Conservation (phyloP, 2,888 invertebrate species). For the Falcaria lacertinaria region DNA sequence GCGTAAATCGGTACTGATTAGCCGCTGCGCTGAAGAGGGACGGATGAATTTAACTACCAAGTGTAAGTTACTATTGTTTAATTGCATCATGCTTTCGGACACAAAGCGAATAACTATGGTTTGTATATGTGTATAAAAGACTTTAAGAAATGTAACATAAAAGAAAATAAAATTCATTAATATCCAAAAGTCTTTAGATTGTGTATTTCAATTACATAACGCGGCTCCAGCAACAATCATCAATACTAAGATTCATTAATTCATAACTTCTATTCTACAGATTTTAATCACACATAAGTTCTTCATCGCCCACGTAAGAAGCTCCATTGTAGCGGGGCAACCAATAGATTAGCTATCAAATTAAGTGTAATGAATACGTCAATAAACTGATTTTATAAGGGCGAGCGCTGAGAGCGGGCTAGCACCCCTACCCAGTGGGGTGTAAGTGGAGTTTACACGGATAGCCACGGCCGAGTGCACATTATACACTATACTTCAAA, state of each 20-base stretch:
- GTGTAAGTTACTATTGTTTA: slow-evolving; percentile 44
- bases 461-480: slow-evolving; percentile 28
- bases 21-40: slow-evolving; percentile 62
- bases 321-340: neutral
- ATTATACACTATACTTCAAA: slow-evolving; percentile 11
- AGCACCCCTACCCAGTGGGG: slow-evolving; percentile 20
- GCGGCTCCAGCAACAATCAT: too few species aligned
- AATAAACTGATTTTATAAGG: slow-evolving; percentile 23
- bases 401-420: slow-evolving; percentile 4
- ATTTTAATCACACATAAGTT: too few species aligned
- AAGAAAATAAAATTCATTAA: too few species aligned
- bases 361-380: slow-evolving; percentile 33
- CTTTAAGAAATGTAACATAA: neutral
- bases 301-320: neutral
- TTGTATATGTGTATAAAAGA: neutral
- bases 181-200: too few species aligned
- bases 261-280: too few species aligned
- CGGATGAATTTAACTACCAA: slow-evolving; percentile 78
- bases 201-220: too few species aligned
- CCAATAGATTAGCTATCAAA: slow-evolving; percentile 22
- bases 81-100: slow-evolving; percentile 3
- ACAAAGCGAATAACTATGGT: neutral
- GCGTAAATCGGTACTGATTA: slow-evolving; percentile 68
- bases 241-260: too few species aligned
- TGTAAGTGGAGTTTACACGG: slow-evolving; percentile 42